These are phyloP conservation scores for Catamblyrhynchus diadema DNA, from an alignment of 2,797 vertebrate species.

Conservation along the genomic window DNA sequence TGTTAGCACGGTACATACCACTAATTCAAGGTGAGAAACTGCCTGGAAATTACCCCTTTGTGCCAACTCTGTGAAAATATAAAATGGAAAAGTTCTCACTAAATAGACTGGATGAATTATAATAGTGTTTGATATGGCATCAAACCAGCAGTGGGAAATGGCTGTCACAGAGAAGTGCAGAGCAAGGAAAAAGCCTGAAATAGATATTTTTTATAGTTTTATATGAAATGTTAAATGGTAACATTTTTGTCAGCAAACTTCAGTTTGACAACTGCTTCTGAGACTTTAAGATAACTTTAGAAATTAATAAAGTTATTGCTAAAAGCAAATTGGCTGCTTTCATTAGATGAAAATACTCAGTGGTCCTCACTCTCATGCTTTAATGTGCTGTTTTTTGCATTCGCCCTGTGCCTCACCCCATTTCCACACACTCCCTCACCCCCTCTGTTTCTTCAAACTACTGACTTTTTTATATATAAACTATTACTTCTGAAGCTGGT, in stretches of 20 bases:
- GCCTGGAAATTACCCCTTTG: background rate
- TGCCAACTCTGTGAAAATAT: background rate
- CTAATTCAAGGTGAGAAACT: slow-evolving; percentile 92
- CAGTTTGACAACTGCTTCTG: background rate
- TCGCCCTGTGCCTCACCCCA: accelerated
- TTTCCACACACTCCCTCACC: background rate
- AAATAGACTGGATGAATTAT: background rate
- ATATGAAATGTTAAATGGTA: background rate
- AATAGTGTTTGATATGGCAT: background rate
- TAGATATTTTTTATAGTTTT: background rate
- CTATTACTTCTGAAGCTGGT: background rate
- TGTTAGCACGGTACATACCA: slow-evolving; percentile 92
- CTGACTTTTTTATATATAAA: background rate
- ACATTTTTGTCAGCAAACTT: background rate
- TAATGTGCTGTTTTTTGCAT: background rate
- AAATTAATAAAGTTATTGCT: background rate
- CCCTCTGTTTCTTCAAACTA: background rate
- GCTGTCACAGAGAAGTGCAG: background rate
- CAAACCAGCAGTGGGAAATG: background rate
- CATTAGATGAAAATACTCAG: background rate
- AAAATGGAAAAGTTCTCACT: background rate
- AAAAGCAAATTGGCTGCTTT: background rate
- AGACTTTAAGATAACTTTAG: background rate
- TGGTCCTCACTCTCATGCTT: background rate
- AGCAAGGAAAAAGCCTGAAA: background rate